Conservation (phyloP, 1,140 invertebrate species). For the Theocolax elegans region DNA sequence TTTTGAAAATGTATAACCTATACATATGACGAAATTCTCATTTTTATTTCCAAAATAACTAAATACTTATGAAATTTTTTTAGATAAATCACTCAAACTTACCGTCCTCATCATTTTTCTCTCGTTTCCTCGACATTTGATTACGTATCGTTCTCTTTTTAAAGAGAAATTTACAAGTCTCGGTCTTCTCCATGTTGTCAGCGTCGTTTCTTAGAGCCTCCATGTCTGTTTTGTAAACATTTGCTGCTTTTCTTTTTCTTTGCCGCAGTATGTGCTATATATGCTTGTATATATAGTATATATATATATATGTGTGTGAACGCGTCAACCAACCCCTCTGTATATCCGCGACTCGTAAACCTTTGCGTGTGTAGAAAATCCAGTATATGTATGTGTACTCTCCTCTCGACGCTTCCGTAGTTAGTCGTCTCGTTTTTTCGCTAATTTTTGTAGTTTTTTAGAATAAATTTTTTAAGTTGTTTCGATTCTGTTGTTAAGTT, state of each 20-base stretch:
- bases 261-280: too few relatives aligned
- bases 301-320: too few relatives aligned
- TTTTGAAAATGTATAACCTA: conserved; percentile 37
- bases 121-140: conserved; percentile 61
- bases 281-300: too few relatives aligned
- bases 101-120: conserved; percentile 49
- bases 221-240: conserved; percentile 58
- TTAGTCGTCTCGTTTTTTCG: conserved; percentile 13
- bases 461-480: background rate
- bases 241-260: too few relatives aligned
- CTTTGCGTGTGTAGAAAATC: too few relatives aligned
- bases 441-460: conserved; percentile 23
- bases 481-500: too few relatives aligned
- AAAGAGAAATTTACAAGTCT: conserved; percentile 61
- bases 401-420: conserved; percentile 21
- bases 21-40: background rate
- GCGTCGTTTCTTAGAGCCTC: conserved; percentile 43
- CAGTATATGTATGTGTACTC: background rate
- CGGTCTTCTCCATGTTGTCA: conserved; percentile 44
- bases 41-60: background rate
- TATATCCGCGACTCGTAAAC: too few relatives aligned
- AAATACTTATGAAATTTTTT: too few relatives aligned
- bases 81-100: conserved; percentile 34
- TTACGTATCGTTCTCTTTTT: conserved; percentile 64
- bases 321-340: too few relatives aligned